phyloP scores from a whole-genome alignment of 2,888 invertebrate genomes.

The Nudaria mundana region DNA sequence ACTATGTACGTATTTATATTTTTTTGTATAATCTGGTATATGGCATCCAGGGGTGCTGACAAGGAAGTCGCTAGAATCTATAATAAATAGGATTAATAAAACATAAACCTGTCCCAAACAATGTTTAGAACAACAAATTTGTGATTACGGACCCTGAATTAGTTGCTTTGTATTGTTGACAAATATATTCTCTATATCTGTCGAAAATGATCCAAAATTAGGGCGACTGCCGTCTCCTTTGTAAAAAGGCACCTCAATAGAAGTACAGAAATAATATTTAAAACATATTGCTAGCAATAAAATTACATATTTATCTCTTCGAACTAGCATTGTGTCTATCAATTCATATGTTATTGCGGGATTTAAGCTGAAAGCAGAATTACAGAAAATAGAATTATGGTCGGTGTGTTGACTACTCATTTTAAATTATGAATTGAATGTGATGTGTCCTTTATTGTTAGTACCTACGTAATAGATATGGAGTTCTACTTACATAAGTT shows the following conservation, averaged over 20 bases:
- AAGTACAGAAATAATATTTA: background rate
- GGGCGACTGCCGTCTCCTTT: background rate
- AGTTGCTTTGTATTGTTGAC: background rate
- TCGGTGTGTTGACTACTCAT: no score
- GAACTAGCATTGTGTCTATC: background rate
- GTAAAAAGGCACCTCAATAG: background rate
- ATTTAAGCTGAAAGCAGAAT: background rate
- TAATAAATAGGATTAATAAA: background rate
- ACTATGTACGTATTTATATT: constrained; percentile 25
- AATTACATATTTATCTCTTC: background rate
- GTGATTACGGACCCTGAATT: background rate
- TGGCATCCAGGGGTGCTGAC: constrained; percentile 53
- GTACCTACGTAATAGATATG: no score
- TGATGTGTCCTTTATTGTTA: no score
- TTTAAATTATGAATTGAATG: no score
- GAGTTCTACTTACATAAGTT: no score
- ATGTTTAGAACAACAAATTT: background rate
- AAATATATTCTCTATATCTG: background rate
- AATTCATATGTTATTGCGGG: background rate
- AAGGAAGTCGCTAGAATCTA: constrained; percentile 23
- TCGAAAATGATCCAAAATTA: constrained; percentile 1
- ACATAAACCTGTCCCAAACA: background rate
- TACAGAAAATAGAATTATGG: no score
- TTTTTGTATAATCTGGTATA: constrained; percentile 52
- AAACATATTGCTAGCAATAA: background rate